Evolutionary conservation across 2,113 vertebrate species (phyloP), one percentile per base, ranked within the genome.

Genomic region (Urocynchramus pylzowi): DNA sequence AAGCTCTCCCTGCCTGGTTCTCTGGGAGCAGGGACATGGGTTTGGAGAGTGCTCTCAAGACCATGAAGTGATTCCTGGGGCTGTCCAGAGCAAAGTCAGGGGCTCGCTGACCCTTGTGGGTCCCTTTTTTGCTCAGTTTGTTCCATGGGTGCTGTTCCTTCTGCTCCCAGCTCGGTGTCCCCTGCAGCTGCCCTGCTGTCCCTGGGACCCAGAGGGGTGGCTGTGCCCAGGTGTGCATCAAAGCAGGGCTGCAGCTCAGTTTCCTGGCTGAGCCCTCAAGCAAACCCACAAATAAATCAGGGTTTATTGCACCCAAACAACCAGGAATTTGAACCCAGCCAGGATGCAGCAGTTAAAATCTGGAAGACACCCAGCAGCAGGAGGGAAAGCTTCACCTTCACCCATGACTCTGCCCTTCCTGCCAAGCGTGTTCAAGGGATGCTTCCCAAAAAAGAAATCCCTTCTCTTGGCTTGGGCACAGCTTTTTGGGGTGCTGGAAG

Each of bases 211-310:
- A 1, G 53, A 33, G 44, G 16, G 39, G 19, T 71, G 65, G 50
- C 28, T 2, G 0, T 39, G 53, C 31, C 53, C 33, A 42, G 49
- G 15, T 1, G 1, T 10, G 41, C 3, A 3, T 8, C 41, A 42
- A 35, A 93, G 41, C 63, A 20, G 13, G 31, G 63, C 53, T 80
- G 28, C 45, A 49, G 31, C 69, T 93, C 8, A 0, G 16, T 49
- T 90, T 54, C 45, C 50, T 22, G 24, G 18, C 39, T 1, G 5
- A 79, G 6, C 7, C 19, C n/a, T 73, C 0, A 0, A 21, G 12
- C 4, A 84, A 77, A 81, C 31, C 22, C 14, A 11, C 1, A 0
- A 19, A 75, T 15, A 39, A 84, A n/a, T 6, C 33, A 26, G 49
- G 27, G 2, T 49, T 94, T 77, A 22, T 61, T 70, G 39, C 54